Percentiles rank a stretch among this genome's conserved stretches.
Evolutionary conservation across 2,113 vertebrate genomes (phyloP).

Genomic region (Merops nubicus): DNA sequence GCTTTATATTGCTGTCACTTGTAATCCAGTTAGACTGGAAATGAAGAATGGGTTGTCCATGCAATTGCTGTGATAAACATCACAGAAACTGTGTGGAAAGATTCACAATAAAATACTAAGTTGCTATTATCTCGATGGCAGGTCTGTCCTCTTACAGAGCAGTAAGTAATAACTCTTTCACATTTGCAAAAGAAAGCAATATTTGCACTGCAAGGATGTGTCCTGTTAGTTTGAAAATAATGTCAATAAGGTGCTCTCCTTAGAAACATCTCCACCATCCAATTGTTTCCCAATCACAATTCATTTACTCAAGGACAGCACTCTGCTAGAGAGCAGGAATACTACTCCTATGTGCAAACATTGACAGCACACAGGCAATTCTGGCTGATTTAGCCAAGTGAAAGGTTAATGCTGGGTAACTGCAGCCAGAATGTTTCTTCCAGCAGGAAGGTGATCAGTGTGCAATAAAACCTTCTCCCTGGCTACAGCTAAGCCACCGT

Average conservation of each 20-base stretch:
- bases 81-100: not conserved
- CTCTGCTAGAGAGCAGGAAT: not conserved
- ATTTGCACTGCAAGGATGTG: conserved; percentile 35
- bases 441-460: not conserved
- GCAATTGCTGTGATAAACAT: conserved; percentile 37
- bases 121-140: conserved; percentile 29
- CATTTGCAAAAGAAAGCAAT: conserved; percentile 55
- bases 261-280: conserved; percentile 9
- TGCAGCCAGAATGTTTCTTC: conserved; percentile 21
- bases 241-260: conserved; percentile 49
- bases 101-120: conserved; percentile 40
- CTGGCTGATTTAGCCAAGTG: conserved; percentile 49
- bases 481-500: not conserved
- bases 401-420: conserved; percentile 40
- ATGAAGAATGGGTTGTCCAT: conserved; percentile 50
- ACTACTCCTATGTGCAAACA: conserved; percentile 8
- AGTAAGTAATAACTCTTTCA: conserved; percentile 45
- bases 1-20: conserved; percentile 48
- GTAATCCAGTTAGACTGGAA: conserved; percentile 54
- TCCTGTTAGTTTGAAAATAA: conserved; percentile 64
- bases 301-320: conserved; percentile 41
- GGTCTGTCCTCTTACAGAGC: conserved; percentile 3
- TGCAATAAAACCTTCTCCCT: not conserved
- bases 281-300: conserved; percentile 44
- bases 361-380: conserved; percentile 25